Base-by-base conservation (phyloP, 2,797 vertebrate species). In the Rhinoraja longicauda region DNA sequence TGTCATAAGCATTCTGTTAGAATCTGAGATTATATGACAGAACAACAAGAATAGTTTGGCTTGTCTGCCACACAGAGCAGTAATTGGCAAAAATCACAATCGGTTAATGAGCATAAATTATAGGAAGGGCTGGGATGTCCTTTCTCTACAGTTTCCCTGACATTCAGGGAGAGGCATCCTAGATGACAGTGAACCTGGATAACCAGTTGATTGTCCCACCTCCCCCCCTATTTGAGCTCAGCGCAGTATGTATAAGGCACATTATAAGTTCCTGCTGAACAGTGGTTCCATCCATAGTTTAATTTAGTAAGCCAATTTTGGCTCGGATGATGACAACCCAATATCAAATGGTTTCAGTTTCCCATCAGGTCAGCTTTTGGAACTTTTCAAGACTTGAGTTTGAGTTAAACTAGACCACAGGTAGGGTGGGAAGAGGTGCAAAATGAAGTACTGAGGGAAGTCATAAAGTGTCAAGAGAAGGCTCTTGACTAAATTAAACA, bases 81-180 rank as follows among this genome's bases (percentile, higher is more conserved):
- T 67, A 24, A 88, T 88, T 88, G 84, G 84, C 84, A 88, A 88
- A 26, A 88, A 17, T 88, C 64, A 88, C n/a, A 67, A 88, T 88
- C 9, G 4, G 67, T 24, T 36, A 36, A 88, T 32, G 13, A 88
- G n/a, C 84, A 88, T 88, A 88, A 64, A 36, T 36, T n/a, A 17
- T 64, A 67, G 84, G 88, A 36, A 88, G 19, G 59, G 32, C n/a
- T 10, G 62, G 62, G 32, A 88, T 88, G 19, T 32, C 24, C 17
- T 88, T 88, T 32, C 1, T 32, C 15, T 86, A 13, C 32, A 64
- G 82, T n/a, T 64, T 64, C 59, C 13, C 82, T 88, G 59, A 67
- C 8, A n/a, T 32, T 67, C 1, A 19, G 84, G 64, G 45, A 53
- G 45, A 39, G 84, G n/a, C 59, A 67, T 72, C 70, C 19, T 19